phyloP scores from a whole-genome alignment of 2,888 invertebrate species.

The Amphimallon solstitiale region DNA sequence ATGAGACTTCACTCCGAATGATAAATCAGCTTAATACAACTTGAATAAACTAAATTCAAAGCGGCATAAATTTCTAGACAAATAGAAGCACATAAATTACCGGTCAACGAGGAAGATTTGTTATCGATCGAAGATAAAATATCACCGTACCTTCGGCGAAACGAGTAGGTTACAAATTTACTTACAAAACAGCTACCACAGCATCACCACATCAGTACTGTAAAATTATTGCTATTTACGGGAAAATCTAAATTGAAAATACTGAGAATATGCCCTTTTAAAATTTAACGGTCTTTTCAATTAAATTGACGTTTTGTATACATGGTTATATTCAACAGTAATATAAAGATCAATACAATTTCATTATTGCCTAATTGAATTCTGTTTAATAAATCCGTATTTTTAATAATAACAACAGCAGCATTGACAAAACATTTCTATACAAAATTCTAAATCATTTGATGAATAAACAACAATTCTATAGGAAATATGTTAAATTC shows the following conservation, averaged over 20 bases:
- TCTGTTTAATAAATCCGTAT: no score
- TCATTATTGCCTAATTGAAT: no score
- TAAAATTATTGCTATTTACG: slow-evolving; percentile 5
- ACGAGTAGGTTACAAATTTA: slow-evolving; percentile 3
- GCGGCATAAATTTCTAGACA: slow-evolving; percentile 33
- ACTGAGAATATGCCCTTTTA: neutral
- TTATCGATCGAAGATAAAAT: slow-evolving; percentile 24
- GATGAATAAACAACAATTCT: no score
- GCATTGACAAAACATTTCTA: no score
- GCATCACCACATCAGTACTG: neutral
- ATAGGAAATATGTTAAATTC: no score
- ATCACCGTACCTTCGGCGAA: slow-evolving; percentile 7
- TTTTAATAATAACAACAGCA: no score
- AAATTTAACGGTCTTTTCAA: neutral
- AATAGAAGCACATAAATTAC: slow-evolving; percentile 28
- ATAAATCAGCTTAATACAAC: slow-evolving; percentile 20
- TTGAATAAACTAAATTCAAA: slow-evolving; percentile 25
- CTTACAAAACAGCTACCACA: neutral
- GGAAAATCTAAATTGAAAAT: slow-evolving; percentile 9
- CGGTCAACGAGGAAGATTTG: slow-evolving; percentile 32
- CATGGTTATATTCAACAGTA: no score
- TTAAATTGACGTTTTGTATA: no score
- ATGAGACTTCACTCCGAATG: neutral
- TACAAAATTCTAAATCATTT: no score
- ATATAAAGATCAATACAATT: no score